These are phyloP conservation scores for Sturmia bella DNA, from an alignment of 2,888 invertebrate genomes.

Conservation along the genomic window DNA sequence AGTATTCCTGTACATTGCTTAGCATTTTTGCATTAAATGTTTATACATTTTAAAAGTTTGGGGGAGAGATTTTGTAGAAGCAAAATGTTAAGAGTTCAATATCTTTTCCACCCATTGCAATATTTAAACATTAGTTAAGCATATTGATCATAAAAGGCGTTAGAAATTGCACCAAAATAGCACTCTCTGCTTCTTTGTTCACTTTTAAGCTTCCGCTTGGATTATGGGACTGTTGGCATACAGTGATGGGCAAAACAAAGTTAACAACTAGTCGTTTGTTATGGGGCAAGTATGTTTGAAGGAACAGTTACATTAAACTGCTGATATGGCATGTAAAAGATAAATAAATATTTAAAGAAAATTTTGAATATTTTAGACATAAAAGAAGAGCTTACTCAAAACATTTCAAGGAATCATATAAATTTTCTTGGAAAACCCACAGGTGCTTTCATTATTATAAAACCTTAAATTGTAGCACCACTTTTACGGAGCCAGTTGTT, in stretches of 20 bases:
- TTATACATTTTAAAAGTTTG: neutral
- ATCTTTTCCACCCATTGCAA: constrained; percentile 54
- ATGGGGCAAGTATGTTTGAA: no score
- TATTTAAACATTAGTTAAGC: constrained; percentile 68
- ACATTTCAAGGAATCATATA: no score
- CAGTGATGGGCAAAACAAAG: constrained; percentile 32
- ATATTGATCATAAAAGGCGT: constrained; percentile 74
- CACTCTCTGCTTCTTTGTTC: constrained; percentile 65
- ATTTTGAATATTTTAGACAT: no score
- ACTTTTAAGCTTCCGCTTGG: constrained; percentile 72
- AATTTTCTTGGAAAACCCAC: no score
- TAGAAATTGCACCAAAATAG: constrained; percentile 72
- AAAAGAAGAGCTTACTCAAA: no score
- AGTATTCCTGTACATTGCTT: neutral
- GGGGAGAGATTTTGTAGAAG: constrained; percentile 4
- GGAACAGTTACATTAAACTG: no score
- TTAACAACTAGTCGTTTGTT: no score
- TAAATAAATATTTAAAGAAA: no score
- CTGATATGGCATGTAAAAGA: no score
- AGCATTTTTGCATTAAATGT: neutral
- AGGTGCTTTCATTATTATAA: no score
- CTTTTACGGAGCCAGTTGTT: no score
- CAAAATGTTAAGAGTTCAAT: constrained; percentile 56
- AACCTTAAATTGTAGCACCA: no score
- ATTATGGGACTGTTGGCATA: constrained; percentile 31